Base-by-base conservation (phyloP, 1,140 invertebrate species). In the Zaprionus ghesquierei region DNA sequence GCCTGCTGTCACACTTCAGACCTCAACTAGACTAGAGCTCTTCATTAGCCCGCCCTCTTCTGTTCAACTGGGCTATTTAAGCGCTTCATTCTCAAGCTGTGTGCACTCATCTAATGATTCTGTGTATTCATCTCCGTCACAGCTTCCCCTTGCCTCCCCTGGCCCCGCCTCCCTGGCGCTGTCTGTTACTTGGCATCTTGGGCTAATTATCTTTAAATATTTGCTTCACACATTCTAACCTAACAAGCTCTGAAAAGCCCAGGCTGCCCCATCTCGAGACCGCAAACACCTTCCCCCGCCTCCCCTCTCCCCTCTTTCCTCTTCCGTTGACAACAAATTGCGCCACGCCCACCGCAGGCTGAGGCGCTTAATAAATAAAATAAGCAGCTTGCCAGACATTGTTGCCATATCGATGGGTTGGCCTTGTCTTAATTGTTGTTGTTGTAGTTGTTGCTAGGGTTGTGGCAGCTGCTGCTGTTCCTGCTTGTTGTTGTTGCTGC, bases 281-380 rank as follows among this genome's bases (percentile, higher is more conserved):
- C 8, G 15, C 60, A 61, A 10, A 33, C 1, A 9, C 13, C 20
- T 29, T 13, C 23, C 22, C 3, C 35, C 10, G 12, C 0, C n/a
- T 29, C 38, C 13, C 25, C 27, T 9, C 2, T 20, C 9, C 6
- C 1, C 22, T 23, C 15, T n/a, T 27, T 0, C 8, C 20, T 2
- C 5, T 8, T 23, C 35, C 50, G 76, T 53, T 63, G 60, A 51
- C 22, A 66, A 46, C 68, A 62, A 56, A 61, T 69, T 50, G 33
- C 61, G n/a, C 59, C 49, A 61, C 63, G 64, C 80, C 73, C 69
- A 64, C 58, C 58, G n/a, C 63, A 79, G 70, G 75, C 82, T 87
- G 74, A 81, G 82, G 70, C 69, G 72, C 73, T 89, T 89, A 77
- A 87, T 89, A 87, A 79, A 89, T 87, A 87, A 89, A 61, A 63